These are phyloP conservation scores for Toxostoma redivivum DNA, from an alignment of 2,113 vertebrate genomes.

Conservation along the genomic window DNA sequence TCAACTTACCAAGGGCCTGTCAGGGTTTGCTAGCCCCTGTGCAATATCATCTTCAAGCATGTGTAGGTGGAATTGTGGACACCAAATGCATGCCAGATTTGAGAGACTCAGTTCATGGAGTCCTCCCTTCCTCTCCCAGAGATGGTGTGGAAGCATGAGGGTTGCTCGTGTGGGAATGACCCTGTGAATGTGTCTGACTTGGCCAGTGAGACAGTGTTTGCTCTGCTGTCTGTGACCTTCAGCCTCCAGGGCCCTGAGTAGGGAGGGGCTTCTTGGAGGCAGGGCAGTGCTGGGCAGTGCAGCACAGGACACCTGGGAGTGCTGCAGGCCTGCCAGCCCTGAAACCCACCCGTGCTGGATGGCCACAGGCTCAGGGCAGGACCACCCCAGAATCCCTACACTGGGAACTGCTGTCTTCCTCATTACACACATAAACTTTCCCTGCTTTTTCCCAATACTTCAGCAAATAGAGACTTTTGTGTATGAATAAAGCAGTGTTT, in stretches of 20 bases:
- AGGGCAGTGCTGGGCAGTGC: neutral
- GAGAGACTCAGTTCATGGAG: neutral
- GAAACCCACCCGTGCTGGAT: fast-evolving
- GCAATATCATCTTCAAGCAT: neutral
- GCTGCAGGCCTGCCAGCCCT: neutral
- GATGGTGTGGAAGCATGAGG: neutral
- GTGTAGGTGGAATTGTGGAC: neutral
- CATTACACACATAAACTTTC: neutral
- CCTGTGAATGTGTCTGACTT: neutral
- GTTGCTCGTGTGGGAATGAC: neutral
- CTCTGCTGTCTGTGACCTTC: neutral
- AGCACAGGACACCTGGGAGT: neutral
- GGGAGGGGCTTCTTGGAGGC: neutral
- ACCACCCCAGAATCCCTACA: neutral
- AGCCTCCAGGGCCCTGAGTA: neutral
- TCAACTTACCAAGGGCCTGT: neutral
- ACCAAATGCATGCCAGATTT: neutral
- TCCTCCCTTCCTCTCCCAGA: neutral
- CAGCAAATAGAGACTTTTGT: neutral
- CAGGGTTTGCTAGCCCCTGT: neutral
- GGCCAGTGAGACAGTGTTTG: neutral
- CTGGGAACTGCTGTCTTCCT: neutral
- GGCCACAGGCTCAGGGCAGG: neutral
- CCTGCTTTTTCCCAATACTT: neutral
- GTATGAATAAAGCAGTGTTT: neutral